These are phyloP conservation scores for Lichenostomus cassidix DNA, from an alignment of 2,113 vertebrate species.

Conservation along the genomic window DNA sequence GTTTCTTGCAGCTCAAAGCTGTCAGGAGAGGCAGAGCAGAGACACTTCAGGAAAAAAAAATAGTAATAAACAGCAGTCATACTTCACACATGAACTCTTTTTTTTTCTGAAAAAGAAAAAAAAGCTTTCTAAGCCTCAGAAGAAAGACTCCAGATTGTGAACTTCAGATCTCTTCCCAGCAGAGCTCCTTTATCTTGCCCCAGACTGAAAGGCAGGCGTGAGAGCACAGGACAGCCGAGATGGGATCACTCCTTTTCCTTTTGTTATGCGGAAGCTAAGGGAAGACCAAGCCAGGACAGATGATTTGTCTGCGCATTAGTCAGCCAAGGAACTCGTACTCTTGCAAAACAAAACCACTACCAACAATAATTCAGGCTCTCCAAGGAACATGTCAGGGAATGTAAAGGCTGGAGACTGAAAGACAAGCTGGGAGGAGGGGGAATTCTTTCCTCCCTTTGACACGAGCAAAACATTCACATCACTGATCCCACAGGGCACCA, in stretches of 20 bases:
- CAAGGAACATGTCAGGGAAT: background rate
- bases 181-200: background rate
- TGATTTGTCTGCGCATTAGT: background rate
- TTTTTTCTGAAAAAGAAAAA: background rate
- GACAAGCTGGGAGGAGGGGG: background rate
- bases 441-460: background rate
- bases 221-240: background rate
- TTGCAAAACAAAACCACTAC: conserved; percentile 51
- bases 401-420: background rate
- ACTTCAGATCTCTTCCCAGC: background rate
- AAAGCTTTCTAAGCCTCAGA: background rate
- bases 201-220: background rate
- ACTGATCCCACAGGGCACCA: background rate
- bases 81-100: background rate
- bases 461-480: background rate
- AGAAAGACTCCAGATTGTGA: background rate
- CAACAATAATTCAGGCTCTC: conserved; percentile 20
- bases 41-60: background rate
- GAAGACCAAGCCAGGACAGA: conserved; percentile 16
- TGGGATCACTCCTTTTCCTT: conserved; percentile 1
- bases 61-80: background rate
- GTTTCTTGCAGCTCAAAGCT: background rate
- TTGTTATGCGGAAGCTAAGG: background rate
- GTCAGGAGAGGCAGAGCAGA: background rate
- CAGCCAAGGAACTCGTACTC: conserved; percentile 6